phyloP scores from a whole-genome alignment of 2,113 vertebrate species.

The Cyanoramphus novaezelandiae region DNA sequence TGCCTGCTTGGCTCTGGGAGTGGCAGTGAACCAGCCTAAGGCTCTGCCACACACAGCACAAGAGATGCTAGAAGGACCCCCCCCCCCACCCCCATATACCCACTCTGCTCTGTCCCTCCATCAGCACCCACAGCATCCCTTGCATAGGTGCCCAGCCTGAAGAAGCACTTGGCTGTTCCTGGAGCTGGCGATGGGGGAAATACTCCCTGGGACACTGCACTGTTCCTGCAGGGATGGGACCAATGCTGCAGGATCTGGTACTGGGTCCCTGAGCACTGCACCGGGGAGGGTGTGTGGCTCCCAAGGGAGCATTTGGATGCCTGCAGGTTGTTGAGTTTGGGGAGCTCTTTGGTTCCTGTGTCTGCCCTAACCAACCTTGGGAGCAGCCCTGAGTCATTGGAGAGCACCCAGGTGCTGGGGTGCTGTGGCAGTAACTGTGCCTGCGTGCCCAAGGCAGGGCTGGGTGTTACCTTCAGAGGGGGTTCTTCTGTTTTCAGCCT shows the following conservation, averaged over 20 bases:
- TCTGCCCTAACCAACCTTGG: background rate
- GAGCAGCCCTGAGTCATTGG: background rate
- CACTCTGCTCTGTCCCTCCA: background rate
- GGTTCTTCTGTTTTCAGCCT: background rate
- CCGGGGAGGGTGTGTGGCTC: background rate
- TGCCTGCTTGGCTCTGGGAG: background rate
- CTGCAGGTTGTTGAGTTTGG: background rate
- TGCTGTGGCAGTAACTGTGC: rapidly evolving
- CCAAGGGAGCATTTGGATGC: background rate
- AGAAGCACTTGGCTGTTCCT: background rate
- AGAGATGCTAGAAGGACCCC: background rate
- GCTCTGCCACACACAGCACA: rapidly evolving
- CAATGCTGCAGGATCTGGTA: background rate
- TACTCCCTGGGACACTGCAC: background rate
- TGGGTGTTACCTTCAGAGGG: background rate
- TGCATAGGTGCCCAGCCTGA: rapidly evolving
- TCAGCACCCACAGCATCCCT: background rate
- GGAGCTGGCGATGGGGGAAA: background rate
- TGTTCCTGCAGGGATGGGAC: background rate
- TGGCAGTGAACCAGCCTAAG: background rate
- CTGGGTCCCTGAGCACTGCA: background rate
- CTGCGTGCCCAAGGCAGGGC: background rate
- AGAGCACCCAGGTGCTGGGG: background rate
- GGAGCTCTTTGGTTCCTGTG: background rate
- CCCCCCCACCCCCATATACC: too few species aligned